phyloP scores from a whole-genome alignment of 2,113 vertebrate species.

The Candoia aspera region DNA sequence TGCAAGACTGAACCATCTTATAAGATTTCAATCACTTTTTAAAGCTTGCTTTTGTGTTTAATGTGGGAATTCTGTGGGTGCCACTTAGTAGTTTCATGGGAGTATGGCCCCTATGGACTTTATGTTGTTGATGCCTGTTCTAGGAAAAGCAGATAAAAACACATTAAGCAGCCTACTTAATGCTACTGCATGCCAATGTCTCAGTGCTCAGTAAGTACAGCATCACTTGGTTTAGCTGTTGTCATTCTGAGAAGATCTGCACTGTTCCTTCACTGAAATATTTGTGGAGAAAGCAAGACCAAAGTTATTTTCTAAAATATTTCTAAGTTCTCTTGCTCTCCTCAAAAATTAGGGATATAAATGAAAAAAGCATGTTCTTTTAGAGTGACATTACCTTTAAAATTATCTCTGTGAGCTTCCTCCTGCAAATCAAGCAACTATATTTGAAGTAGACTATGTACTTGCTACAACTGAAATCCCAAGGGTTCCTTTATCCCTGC shows the following conservation, averaged over 20 bases:
- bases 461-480: not conserved
- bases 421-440: not conserved
- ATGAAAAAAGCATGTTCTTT: not conserved
- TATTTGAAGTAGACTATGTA: not conserved
- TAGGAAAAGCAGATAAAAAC: not conserved
- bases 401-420: not conserved
- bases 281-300: fast-evolving
- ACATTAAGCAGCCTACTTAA: not conserved
- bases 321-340: not conserved
- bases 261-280: not conserved
- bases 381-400: not conserved
- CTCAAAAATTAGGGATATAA: not conserved
- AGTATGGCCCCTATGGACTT: not conserved
- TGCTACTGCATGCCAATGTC: not conserved
- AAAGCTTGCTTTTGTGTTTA: not conserved
- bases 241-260: not conserved
- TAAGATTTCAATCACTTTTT: not conserved
- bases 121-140: not conserved
- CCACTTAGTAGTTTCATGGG: not conserved
- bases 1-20: not conserved
- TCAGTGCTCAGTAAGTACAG: not conserved
- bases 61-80: not conserved
- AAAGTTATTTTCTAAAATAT: not conserved
- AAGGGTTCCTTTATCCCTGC: not conserved
- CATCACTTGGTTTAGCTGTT: not conserved